These are phyloP conservation scores for Sylvicola cinctus DNA, from an alignment of 2,888 invertebrate genomes.

Conservation along the genomic window DNA sequence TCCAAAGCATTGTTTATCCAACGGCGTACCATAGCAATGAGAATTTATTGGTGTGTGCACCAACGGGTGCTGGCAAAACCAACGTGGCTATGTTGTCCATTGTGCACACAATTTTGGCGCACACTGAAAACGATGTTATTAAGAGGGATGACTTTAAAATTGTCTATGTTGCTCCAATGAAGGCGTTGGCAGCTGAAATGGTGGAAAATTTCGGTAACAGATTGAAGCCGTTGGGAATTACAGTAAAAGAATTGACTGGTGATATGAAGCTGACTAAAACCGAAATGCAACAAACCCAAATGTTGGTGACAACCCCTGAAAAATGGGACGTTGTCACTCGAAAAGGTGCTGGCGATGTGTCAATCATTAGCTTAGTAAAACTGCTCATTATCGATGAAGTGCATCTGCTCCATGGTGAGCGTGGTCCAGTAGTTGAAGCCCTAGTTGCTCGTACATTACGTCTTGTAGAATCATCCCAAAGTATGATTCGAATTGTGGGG, in stretches of 20 bases:
- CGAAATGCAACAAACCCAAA: conserved; percentile 89
- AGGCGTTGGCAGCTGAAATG: conserved; percentile 97
- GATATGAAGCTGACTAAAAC: conserved; percentile 93
- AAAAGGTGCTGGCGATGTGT: conserved; percentile 79
- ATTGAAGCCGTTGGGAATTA: conserved; percentile 52
- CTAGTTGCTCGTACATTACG: conserved; percentile 87
- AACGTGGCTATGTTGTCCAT: conserved; percentile 91
- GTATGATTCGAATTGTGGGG: conserved; percentile 93
- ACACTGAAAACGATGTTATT: conserved; percentile 61
- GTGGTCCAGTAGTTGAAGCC: conserved; percentile 95
- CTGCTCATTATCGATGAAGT: conserved; percentile 94
- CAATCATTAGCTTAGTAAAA: conserved; percentile 73
- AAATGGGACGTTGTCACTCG: conserved; percentile 99
- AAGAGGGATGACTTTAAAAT: conserved; percentile 91
- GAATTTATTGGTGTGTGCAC: conserved; percentile 93
- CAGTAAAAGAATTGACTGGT: conserved; percentile 85
- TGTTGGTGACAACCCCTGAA: conserved; percentile 96
- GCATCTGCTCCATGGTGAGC: conserved; percentile 86
- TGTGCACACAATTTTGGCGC: conserved; percentile 72
- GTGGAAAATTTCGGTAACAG: conserved; percentile 78
- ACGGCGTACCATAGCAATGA: conserved; percentile 92
- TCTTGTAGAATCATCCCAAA: conserved; percentile 76
- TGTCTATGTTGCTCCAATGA: conserved; percentile 99
- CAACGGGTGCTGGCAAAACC: conserved; percentile 98
- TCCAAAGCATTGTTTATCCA: conserved; percentile 90